Base-by-base conservation (phyloP, 2,113 vertebrate species). In the Mesitornis unicolor region DNA sequence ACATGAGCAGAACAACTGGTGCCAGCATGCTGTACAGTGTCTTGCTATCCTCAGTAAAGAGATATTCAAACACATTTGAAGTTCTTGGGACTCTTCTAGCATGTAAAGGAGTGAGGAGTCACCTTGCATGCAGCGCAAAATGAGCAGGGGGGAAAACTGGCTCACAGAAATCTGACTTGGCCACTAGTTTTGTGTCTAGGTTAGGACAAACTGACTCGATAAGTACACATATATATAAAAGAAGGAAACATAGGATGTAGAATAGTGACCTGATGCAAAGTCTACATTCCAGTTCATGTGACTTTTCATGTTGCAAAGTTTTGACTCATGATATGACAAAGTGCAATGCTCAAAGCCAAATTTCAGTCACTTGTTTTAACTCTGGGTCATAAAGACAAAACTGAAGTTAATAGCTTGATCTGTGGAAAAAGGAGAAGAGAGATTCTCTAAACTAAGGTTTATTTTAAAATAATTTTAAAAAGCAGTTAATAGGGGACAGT, bases 261-360 rank as follows among this genome's bases (percentile, higher is more conserved):
- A 48, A 45, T 7, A 38, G 28, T 26, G 54, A 29, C 21, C 12
- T 51, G 26, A 71, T 61, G 14, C 9, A 56, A 28, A 16, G 13
- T 8, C 9, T 64, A 17, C 4, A 0, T 4, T 64, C 21, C 3
- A 6, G 28, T 16, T 69, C 12, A 28, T 3, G 18, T 24, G 25
- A 53, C 15, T 24, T 13, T 47, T 60, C 7, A 6, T 45, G 36
- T n/a, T 77, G 47, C 9, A 19, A 21, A 26, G 25, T 57, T 61
- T 40, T 56, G 68, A 56, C 18, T 50, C 7, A 3, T 36, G 25
- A 20, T 42, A 10, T 22, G 18, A 21, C 7, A 56, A 67, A 67
- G 17, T 5, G 31, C 47, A 54, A 10, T 31, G 11, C 28, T 42
- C 10, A 29, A 48, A 89, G 22, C 24, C 10, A 31, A 54, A 31